These are phyloP conservation scores for Serilophus lunatus DNA, from an alignment of 2,113 vertebrate genomes.

Conservation along the genomic window DNA sequence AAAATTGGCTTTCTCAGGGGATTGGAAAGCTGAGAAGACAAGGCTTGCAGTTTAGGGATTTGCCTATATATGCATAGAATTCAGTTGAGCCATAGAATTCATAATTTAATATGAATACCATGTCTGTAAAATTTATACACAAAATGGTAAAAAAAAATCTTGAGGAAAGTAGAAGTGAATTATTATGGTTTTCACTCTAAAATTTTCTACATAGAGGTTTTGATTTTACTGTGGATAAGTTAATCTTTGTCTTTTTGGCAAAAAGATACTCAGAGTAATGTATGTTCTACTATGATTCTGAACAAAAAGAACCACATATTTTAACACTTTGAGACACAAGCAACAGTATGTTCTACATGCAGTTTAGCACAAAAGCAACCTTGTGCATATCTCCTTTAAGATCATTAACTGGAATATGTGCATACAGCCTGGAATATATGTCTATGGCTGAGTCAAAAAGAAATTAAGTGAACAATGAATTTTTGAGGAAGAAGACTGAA, in stretches of 20 bases:
- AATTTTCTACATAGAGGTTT: not conserved
- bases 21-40: constrained; percentile 70
- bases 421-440: not conserved
- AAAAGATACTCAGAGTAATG: not conserved
- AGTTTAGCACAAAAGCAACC: not conserved
- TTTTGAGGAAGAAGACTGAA: not conserved
- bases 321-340: not conserved
- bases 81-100: constrained; percentile 34
- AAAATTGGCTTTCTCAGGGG: constrained; percentile 80
- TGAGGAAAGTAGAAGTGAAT: not conserved
- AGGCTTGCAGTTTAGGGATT: constrained; percentile 59
- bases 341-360: not conserved
- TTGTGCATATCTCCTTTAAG: not conserved
- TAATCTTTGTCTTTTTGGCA: not conserved
- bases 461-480: not conserved
- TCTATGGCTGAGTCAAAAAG: not conserved
- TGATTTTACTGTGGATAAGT: not conserved
- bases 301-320: not conserved
- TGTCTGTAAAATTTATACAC: not conserved
- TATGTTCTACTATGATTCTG: not conserved
- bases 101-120: not conserved
- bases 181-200: not conserved
- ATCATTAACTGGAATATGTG: not conserved
- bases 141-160: not conserved
- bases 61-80: constrained; percentile 35